Conservation (phyloP, 2,113 vertebrate species). For the Nesoenas mayeri region DNA sequence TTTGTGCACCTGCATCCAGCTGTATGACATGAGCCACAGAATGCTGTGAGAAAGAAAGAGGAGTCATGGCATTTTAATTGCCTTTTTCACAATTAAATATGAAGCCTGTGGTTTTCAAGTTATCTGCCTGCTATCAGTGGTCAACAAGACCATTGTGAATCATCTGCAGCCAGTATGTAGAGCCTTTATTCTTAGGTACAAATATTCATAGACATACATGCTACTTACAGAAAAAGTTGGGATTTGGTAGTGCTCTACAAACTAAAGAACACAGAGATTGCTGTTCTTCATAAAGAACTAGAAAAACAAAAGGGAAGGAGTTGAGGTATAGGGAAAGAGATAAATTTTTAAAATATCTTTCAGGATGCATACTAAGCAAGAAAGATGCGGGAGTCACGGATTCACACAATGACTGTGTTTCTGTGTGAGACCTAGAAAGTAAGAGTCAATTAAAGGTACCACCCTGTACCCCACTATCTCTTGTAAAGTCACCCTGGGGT, state of each 20-base stretch:
- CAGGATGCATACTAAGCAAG: background rate
- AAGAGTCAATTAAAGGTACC: background rate
- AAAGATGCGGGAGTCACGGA: background rate
- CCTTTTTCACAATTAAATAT: background rate
- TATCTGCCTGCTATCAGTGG: background rate
- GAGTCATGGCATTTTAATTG: background rate
- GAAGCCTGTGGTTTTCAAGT: background rate
- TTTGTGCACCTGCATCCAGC: background rate
- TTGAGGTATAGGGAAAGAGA: background rate
- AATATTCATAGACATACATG: background rate
- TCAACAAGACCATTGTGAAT: background rate
- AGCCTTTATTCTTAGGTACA: background rate
- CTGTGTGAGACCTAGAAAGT: background rate
- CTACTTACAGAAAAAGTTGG: background rate
- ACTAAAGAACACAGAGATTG: background rate
- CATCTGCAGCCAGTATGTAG: background rate
- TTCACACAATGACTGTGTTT: background rate
- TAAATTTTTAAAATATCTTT: background rate
- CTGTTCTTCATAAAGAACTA: background rate
- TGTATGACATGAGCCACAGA: background rate
- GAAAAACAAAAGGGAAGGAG: background rate
- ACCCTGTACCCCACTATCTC: background rate
- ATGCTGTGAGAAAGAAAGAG: background rate
- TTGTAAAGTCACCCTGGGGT: background rate
- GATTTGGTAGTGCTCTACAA: background rate